A percentile compares a stretch with the other conserved stretches of the same genome.
Conservation (phyloP, 1,140 invertebrate species). For the Drosophila fuyamai region DNA sequence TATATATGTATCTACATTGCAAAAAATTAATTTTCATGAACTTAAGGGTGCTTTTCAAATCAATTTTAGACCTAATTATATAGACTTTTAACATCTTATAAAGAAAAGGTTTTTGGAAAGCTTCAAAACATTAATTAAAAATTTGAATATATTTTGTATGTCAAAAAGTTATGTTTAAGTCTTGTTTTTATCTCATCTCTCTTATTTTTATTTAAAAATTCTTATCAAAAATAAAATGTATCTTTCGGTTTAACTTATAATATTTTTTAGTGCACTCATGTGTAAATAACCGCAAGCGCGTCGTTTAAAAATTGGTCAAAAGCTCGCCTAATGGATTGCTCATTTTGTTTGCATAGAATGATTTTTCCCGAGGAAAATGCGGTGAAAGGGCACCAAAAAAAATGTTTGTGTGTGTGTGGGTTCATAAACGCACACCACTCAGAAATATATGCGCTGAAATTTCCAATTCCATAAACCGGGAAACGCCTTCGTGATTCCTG, state of each 20-base stretch:
- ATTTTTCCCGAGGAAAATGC: constrained; percentile 17
- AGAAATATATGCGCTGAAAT: constrained; percentile 23
- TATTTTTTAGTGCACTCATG: constrained; percentile 18
- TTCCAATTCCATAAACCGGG: constrained; percentile 48
- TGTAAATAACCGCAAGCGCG: constrained; percentile 73
- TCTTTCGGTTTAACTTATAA: fast-evolving
- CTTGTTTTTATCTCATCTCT: too few relatives aligned
- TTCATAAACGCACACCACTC: constrained; percentile 4
- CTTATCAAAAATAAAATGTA: too few relatives aligned
- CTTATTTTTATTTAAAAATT: too few relatives aligned
- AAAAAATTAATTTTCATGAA: not conserved
- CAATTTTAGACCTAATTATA: too few relatives aligned
- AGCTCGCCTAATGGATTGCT: constrained; percentile 69
- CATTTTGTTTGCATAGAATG: constrained; percentile 28
- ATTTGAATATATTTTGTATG: too few relatives aligned
- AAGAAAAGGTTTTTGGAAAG: too few relatives aligned
- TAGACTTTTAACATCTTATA: too few relatives aligned
- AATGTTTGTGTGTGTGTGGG: constrained; percentile 21
- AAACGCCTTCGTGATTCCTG: constrained; percentile 48
- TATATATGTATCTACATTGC: not conserved
- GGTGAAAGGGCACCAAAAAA: constrained; percentile 35
- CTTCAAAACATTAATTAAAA: too few relatives aligned
- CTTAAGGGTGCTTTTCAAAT: not conserved
- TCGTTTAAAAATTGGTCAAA: constrained; percentile 70
- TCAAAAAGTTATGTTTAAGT: too few relatives aligned